Evolutionary conservation across 2,888 invertebrate genomes (phyloP), one percentile per base, ranked within the genome.

Genomic region (Machimus atricapillus): DNA sequence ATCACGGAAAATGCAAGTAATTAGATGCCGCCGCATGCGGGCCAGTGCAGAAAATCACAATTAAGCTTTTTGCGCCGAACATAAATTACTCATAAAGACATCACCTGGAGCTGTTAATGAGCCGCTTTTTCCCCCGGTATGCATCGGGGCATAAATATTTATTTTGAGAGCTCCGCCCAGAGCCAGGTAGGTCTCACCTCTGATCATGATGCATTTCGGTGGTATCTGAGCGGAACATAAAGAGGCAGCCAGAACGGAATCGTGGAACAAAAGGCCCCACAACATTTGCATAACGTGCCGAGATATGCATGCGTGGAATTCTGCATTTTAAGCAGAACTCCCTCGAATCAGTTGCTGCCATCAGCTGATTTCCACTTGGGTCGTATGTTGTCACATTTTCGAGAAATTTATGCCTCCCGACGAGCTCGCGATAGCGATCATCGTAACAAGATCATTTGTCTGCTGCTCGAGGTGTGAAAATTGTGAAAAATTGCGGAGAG

Each of bases 231-330:
- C 74, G 85, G 85, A 85, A 85, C 85, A 85, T 85, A 46, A 85
- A 85, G 85, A 74, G 85, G 85, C 74, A 73, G n/a, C 73, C 85
- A 85, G 73, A 73, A 37, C 82, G 74, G 52, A 85, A 9, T 74
- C 31, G 85, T 85, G 74, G 31, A 85, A 85, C 85, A 85, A 85
- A 83, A 82, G 85, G 74, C 40, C 31, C 6, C n/a, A n/a, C n/a
- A n/a, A 85, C 73, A 85, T 85, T 85, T 85, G 74, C 85, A 85
- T 85, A 85, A 85, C 85, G 46, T 85, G 43, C 16, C 52, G 46
- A 85, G 73, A 85, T 85, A 74, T 85, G 85, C 85, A 85, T 85
- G 85, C 85, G 85, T 74, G 73, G 85, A 85, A 85, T 85, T 85
- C 43, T 74, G 74, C 85, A 85, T 85, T 85, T 85, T 85, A 73